Evolutionary conservation across 2,113 vertebrate species (phyloP).

Genomic region (Tenrec ecaudatus): DNA sequence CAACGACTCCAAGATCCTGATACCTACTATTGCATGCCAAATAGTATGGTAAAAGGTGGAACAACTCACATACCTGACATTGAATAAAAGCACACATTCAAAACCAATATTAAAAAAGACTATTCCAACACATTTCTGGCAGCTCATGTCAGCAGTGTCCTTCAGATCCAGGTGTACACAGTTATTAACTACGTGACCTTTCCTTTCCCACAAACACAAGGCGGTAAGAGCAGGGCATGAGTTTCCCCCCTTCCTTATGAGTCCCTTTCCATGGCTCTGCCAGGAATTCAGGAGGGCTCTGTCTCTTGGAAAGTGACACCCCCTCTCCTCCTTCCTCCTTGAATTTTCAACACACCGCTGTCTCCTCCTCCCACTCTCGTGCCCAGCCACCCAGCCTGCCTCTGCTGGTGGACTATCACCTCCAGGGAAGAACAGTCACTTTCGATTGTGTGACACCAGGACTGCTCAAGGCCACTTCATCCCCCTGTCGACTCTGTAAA

Average conservation of each 20-base stretch:
- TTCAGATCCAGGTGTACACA: constrained; percentile 73
- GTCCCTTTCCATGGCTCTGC: constrained; percentile 73
- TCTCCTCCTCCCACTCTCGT: neutral
- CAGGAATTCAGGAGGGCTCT: constrained; percentile 47
- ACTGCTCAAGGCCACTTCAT: constrained; percentile 42
- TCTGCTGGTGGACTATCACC: constrained; percentile 61
- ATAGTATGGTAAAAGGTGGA: too few species aligned
- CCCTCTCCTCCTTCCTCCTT: constrained; percentile 12
- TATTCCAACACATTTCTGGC: constrained; percentile 48
- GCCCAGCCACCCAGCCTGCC: neutral
- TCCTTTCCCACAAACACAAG: constrained; percentile 22
- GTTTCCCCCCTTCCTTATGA: constrained; percentile 72
- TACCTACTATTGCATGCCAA: too few species aligned
- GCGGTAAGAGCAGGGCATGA: constrained; percentile 58
- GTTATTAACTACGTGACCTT: constrained; percentile 57
- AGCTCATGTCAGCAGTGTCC: constrained; percentile 68
- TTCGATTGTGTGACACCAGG: constrained; percentile 77
- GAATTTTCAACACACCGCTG: constrained; percentile 30
- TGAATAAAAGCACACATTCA: constrained; percentile 58
- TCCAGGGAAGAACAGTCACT: constrained; percentile 16
- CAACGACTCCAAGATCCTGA: neutral
- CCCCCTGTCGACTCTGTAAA: constrained; percentile 57
- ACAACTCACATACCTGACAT: neutral
- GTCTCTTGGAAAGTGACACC: constrained; percentile 71
- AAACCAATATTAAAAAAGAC: constrained; percentile 42